A percentile compares a stretch with the other conserved stretches of the same genome.
Evolutionary conservation across 2,888 invertebrate genomes (phyloP).

Genomic region (Pecten maximus): DNA sequence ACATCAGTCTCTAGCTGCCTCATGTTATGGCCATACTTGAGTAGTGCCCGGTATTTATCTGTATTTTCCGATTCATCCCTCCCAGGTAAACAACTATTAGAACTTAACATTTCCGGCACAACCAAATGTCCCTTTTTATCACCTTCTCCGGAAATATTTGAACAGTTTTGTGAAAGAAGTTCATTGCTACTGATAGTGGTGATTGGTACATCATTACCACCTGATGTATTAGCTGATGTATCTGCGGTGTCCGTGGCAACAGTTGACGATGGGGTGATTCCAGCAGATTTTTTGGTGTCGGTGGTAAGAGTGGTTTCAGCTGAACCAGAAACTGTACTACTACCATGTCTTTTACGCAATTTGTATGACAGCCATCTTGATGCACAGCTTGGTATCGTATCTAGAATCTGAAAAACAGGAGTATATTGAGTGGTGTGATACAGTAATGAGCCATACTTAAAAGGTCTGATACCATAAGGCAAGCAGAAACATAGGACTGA

Average conservation of each 20-base stretch:
- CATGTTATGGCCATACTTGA: conserved; percentile 67
- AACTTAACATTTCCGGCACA: background rate
- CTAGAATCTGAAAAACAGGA: conserved; percentile 53
- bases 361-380: conserved; percentile 53
- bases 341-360: background rate
- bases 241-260: too few species aligned
- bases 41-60: conserved; percentile 47
- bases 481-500: too few species aligned
- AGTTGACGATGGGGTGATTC: background rate
- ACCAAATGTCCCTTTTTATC: background rate
- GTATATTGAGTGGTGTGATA: background rate
- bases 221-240: background rate
- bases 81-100: background rate
- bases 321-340: background rate
- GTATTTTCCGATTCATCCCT: background rate
- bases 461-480: too few species aligned
- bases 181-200: background rate
- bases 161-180: background rate
- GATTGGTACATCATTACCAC: background rate
- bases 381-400: conserved; percentile 54
- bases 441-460: too few species aligned
- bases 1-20: conserved; percentile 62
- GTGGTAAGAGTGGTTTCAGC: background rate
- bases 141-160: background rate
- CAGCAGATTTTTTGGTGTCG: background rate